Conservation (phyloP, 2,113 vertebrate genomes). For the Cettia cetti region DNA sequence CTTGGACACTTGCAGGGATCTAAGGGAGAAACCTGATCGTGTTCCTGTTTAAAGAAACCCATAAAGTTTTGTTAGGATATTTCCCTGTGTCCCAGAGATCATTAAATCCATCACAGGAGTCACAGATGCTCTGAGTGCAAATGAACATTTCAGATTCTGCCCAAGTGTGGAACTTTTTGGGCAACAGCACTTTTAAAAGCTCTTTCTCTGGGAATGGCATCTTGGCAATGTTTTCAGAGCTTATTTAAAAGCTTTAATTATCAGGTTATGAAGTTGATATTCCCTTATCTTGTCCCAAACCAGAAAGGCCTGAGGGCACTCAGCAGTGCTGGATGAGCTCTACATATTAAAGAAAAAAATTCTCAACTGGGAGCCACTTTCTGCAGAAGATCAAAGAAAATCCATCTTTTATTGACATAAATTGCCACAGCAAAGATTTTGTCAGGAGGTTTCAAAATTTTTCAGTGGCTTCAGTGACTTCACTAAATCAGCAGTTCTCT, state of each 20-base stretch:
- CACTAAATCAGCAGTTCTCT: neutral
- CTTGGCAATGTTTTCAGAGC: slow-evolving; percentile 7
- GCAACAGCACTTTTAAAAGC: neutral
- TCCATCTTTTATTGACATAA: neutral
- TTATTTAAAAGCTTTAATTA: slow-evolving; percentile 53
- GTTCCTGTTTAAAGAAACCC: neutral
- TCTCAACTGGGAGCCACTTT: slow-evolving; percentile 26
- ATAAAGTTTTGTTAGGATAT: neutral
- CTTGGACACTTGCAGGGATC: neutral
- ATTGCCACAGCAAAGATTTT: neutral
- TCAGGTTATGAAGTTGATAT: slow-evolving; percentile 11
- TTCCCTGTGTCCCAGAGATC: neutral
- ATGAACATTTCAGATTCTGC: neutral
- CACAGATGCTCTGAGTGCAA: neutral
- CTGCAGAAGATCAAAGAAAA: slow-evolving; percentile 3
- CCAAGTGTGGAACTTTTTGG: neutral
- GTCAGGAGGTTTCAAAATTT: neutral
- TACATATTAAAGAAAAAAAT: neutral
- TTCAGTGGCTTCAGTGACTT: neutral
- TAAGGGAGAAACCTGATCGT: neutral
- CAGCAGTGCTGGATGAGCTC: slow-evolving; percentile 16
- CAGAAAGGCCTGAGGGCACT: slow-evolving; percentile 31
- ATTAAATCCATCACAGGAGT: neutral
- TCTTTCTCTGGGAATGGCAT: neutral
- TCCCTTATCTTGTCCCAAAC: slow-evolving; percentile 42